These are phyloP conservation scores for Euglossa dilemma DNA, from an alignment of 1,140 invertebrate species.

Conservation along the genomic window DNA sequence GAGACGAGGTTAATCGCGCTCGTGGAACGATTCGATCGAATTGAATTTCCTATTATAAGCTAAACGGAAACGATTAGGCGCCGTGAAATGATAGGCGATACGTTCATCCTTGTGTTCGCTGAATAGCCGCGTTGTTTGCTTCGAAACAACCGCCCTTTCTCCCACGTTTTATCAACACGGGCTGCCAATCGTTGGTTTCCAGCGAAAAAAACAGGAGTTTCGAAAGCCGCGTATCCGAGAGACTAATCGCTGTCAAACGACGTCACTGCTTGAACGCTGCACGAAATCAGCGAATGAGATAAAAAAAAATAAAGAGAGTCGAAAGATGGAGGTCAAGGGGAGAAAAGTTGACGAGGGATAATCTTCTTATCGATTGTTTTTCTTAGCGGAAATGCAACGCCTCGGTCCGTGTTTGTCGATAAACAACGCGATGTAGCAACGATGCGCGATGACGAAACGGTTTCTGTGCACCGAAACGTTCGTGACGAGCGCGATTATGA, in stretches of 20 bases:
- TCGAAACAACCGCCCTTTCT: background rate
- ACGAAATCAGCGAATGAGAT: slow-evolving; percentile 11
- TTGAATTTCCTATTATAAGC: no score
- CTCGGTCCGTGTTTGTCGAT: slow-evolving; percentile 33
- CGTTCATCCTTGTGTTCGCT: no score
- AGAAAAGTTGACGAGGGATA: background rate
- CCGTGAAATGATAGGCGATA: no score
- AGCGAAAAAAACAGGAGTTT: background rate
- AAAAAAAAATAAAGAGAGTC: background rate
- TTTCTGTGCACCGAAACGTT: slow-evolving; percentile 23
- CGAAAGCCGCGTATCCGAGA: background rate
- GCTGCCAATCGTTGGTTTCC: background rate
- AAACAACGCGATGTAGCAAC: slow-evolving; percentile 50
- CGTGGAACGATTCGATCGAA: no score
- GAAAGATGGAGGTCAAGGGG: background rate
- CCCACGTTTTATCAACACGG: background rate
- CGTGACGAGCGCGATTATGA: background rate
- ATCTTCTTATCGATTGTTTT: slow-evolving; percentile 59
- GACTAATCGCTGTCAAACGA: background rate
- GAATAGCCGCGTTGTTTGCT: background rate
- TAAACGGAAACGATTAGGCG: no score
- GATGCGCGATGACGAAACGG: slow-evolving; percentile 42
- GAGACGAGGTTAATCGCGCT: no score
- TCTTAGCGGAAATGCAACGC: slow-evolving; percentile 37
- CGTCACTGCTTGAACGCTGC: background rate